Percentiles rank a stretch among this genome's conserved stretches.
Conservation (phyloP, 2,888 invertebrate species). For the Drosophila conformis region DNA sequence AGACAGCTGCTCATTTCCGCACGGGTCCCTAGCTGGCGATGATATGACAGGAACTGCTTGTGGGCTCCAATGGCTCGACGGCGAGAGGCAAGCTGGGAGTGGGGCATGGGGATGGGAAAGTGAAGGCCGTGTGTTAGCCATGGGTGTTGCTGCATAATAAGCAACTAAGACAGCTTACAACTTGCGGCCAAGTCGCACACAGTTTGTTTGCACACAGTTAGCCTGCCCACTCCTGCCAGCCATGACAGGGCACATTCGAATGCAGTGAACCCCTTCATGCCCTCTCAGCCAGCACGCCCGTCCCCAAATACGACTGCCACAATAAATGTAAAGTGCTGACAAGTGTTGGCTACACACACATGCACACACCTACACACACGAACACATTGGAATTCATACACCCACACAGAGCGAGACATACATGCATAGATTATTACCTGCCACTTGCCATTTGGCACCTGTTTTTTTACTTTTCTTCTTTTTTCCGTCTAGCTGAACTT, state of each 20-base stretch:
- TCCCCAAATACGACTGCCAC: slow-evolving; percentile 59
- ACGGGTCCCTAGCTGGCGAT: slow-evolving; percentile 66
- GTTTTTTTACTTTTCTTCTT: slow-evolving; percentile 25
- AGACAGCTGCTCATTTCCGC: slow-evolving; percentile 80
- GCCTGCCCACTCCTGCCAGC: slow-evolving; percentile 49
- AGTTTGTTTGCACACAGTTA: slow-evolving; percentile 57
- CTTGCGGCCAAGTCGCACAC: slow-evolving; percentile 74
- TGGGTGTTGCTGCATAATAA: slow-evolving; percentile 66
- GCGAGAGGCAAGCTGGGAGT: neutral
- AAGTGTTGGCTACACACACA: slow-evolving; percentile 67
- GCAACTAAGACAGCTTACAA: slow-evolving; percentile 80
- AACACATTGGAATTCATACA: slow-evolving; percentile 4
- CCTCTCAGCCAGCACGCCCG: neutral
- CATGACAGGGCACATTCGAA: slow-evolving; percentile 77
- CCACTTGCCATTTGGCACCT: slow-evolving; percentile 81
- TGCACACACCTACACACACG: slow-evolving; percentile 11
- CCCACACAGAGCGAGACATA: slow-evolving; percentile 39
- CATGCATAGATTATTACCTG: slow-evolving; percentile 81
- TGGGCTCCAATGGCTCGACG: slow-evolving; percentile 2
- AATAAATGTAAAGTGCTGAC: slow-evolving; percentile 80
- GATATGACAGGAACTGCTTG: slow-evolving; percentile 64
- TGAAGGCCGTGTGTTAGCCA: slow-evolving; percentile 3
- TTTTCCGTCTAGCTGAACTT: slow-evolving; percentile 42
- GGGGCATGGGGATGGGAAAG: neutral
- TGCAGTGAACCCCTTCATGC: slow-evolving; percentile 46